Base-by-base conservation (phyloP, 1,140 invertebrate species). In the Holcopasites calliopsidis region DNA sequence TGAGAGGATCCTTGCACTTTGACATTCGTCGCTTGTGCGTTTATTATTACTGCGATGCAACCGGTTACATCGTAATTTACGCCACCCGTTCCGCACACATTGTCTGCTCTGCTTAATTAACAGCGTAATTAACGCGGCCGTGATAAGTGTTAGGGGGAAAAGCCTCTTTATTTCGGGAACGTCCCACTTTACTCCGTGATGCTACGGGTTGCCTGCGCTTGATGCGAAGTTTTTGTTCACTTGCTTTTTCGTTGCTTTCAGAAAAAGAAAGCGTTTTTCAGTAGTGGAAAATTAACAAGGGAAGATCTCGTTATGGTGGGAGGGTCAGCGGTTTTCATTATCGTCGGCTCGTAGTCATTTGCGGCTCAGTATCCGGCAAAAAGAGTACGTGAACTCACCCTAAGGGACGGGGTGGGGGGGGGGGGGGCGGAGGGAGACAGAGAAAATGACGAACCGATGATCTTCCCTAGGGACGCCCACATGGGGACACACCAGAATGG, bases 381-480 rank as follows among this genome's bases (percentile, higher is more conserved):
- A 61, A 47, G 72, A 73, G 64, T 69, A 66, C 61, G 55, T 57
- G 76, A 75, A 54, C 68, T 71, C 60, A 82, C 61, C 76, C 80
- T 76, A 69, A 79, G 76, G 35, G 68, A 28, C 52, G 60, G 49
- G 31, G 44, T 52, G 35, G 13, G 57, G 47, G 33, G 18, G 54
- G 54, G 58, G 62, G 49, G 71, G 54, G 62, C 50, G 50, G 61
- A 62, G 74, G 26, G 50, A 40, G 66, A 84, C 33, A 40, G 73
- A 77, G 82, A 85, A 70, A 78, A 81, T 62, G 73, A 75, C 71
- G 72, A 84, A 79, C 80, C 72, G 83, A 87, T 87, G 78, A 83
- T 83, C 81, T 72, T 87, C 88, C 86, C 85, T 40, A 35, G 83
- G 79, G 86, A 85, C 80, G 79, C 80, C 83, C 87, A 83, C 83